Evolutionary conservation across 2,888 invertebrate genomes (phyloP), one percentile per base, ranked within the genome.

Genomic region (Folsomia manolachei): DNA sequence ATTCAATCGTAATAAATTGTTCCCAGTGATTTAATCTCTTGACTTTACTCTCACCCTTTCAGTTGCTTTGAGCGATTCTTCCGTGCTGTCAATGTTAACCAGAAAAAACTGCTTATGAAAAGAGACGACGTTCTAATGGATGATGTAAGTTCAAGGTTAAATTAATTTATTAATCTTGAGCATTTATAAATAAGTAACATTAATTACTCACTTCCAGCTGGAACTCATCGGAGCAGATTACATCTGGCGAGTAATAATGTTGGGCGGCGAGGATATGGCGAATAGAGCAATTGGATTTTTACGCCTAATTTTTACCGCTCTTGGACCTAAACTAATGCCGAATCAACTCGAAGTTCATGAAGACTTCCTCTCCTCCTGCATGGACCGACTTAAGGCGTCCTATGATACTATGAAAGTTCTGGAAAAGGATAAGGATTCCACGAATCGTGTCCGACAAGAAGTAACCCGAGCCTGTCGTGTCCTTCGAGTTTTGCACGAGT

Each of bases 211-310:
- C 27, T 62, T 63, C 14, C 24, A 80, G 80, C 27, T 80, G 80
- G 95, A 97, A 87, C 89, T 97, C 82, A 94, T 96, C 83, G 97
- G 97, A 78, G 90, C 94, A 83, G 97, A 97, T 85, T 97, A 97
- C 87, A 87, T 97, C 81, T 97, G 97, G 97, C 88, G 92, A 84
- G 93, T 92, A 82, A 85, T 89, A 85, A 67, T 81, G 24, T 90
- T 92, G 79, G 93, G 95, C 79, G 90, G 91, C 1, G 95, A 97
- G 83, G 95, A 95, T 81, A 96, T 97, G 81, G 95, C 97, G 14
- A 89, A 89, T 82, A 91, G 95, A 81, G 97, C 94, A 23, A 95
- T 96, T 79, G 92, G 93, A 84, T 86, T 97, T 79, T 85, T 97
- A 73, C 92, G 94, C 82, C 96, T 96, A 86, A 94, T 95, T 74